Conservation (phyloP, 1,140 invertebrate species). For the Oreohelix idahoensis region DNA sequence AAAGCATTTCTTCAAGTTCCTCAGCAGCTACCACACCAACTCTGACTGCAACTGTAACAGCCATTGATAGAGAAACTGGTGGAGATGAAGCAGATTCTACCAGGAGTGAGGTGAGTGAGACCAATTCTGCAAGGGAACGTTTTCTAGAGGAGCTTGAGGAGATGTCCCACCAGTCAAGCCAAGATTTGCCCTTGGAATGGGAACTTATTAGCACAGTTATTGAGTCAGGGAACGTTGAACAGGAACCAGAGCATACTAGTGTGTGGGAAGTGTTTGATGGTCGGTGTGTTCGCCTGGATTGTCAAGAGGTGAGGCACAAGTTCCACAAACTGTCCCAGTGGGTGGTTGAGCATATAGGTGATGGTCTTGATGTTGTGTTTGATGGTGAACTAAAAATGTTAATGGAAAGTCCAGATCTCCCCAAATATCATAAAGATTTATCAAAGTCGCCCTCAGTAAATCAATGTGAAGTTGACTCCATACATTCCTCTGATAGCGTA, state of each 20-base stretch:
- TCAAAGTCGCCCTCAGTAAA: background rate
- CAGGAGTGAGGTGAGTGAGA: slow-evolving; percentile 21
- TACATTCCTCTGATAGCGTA: background rate
- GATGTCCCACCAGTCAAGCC: slow-evolving; percentile 45
- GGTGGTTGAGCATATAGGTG: slow-evolving; percentile 30
- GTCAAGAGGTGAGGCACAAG: slow-evolving; percentile 48
- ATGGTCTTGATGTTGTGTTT: slow-evolving; percentile 5
- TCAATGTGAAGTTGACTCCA: background rate
- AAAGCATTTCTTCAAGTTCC: slow-evolving; percentile 20
- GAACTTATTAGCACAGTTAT: slow-evolving; percentile 42
- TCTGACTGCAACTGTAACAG: background rate
- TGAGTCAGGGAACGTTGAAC: slow-evolving; percentile 21
- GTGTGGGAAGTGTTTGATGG: slow-evolving; percentile 50
- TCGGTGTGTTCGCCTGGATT: slow-evolving; percentile 47
- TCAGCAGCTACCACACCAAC: background rate
- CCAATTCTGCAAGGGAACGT: slow-evolving; percentile 36
- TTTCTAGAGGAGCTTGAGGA: slow-evolving; percentile 50
- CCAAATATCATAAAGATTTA: background rate
- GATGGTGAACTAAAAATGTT: slow-evolving; percentile 10
- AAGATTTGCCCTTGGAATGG: slow-evolving; percentile 51
- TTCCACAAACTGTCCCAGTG: slow-evolving; percentile 45
- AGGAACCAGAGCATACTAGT: slow-evolving; percentile 28
- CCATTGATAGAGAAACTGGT: background rate
- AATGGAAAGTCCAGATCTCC: background rate
- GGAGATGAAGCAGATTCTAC: background rate